Base-by-base conservation (phyloP, 2,888 invertebrate genomes). In the Eupsilia transversa region DNA sequence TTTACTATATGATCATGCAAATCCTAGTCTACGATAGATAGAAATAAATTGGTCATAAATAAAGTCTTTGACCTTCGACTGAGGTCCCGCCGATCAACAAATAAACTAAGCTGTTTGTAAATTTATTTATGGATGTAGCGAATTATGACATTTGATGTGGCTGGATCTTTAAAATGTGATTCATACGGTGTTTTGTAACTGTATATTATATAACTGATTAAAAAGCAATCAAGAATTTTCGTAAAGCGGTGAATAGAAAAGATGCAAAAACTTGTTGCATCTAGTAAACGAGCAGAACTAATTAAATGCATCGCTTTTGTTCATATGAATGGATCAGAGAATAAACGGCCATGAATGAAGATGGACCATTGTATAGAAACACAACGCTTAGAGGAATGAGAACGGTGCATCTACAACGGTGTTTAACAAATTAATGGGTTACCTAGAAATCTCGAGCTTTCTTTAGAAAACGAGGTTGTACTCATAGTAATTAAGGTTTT, bases 21-120 rank as follows among this genome's bases (percentile, higher is more conserved):
- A 93, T 93, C 88, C 87, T 85, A 91, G 91, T 93, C 91, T 93
- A 89, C 88, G 89, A 89, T 80, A 89, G 91, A 93, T 92, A 91
- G 88, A 92, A 91, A 92, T 93, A 91, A 91, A 94, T 90, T 88
- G 87, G 83, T 87, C 84, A 85, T 88, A 90, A 88, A 91, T 90
- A 90, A 88, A 89, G 92, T 88, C 90, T 83, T 86, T 87, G 91
- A 90, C 89, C 91, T 89, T 80, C 70, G 52, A 79, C 82, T 87
- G 86, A 81, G 83, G 81, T 87, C 88, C 67, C 66, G 67, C 76
- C 73, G 75, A 88, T 84, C 79, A 81, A 82, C 79, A 84, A 84
- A 88, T 87, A 82, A 86, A 87, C 17, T 78, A 80, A 83, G 70
- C 74, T 74, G 80, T 85, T 84, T 84, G 84, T 84, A 79, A 85